Evolutionary conservation across 2,888 invertebrate genomes (phyloP).

Genomic region (Drosophila nr. perissopoda): DNA sequence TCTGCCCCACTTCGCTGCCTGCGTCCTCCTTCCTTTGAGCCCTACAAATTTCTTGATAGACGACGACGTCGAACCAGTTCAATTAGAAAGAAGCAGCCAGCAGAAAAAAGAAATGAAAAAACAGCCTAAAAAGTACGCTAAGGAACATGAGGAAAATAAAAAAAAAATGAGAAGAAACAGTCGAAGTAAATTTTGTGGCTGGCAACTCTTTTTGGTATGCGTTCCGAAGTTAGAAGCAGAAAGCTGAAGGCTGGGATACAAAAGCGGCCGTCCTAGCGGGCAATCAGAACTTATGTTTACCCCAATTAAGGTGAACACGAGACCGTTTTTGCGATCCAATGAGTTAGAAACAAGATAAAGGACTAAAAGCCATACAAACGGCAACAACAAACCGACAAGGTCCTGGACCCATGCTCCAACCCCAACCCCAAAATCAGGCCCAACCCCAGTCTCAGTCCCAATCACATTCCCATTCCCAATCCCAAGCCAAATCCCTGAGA

Average conservation of each 20-base stretch:
- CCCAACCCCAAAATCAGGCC: not conserved
- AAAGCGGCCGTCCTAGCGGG: constrained; percentile 56
- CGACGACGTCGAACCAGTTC: constrained; percentile 30
- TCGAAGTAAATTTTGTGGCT: constrained; percentile 51
- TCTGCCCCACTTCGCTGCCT: not conserved
- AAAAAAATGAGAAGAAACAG: constrained; percentile 11
- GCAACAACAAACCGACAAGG: constrained; percentile 67
- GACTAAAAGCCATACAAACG: constrained; percentile 72
- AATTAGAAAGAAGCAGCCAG: constrained; percentile 31
- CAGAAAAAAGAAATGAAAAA: not conserved
- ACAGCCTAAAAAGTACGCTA: not conserved
- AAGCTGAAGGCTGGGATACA: constrained; percentile 24
- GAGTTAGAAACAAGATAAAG: constrained; percentile 84
- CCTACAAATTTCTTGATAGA: constrained; percentile 22
- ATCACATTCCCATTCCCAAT: constrained; percentile 1
- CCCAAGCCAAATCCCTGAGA: constrained; percentile 8
- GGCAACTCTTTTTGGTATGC: constrained; percentile 58
- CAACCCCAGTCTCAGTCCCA: not conserved
- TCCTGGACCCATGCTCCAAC: constrained; percentile 4
- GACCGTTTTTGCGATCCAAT: constrained; percentile 83
- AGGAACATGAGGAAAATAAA: not conserved
- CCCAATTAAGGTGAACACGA: constrained; percentile 84
- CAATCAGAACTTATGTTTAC: constrained; percentile 79
- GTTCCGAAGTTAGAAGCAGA: constrained; percentile 8
- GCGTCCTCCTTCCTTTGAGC: too few species aligned